Evolutionary conservation across 2,113 vertebrate species (phyloP).

Genomic region (Carollia perspicillata): DNA sequence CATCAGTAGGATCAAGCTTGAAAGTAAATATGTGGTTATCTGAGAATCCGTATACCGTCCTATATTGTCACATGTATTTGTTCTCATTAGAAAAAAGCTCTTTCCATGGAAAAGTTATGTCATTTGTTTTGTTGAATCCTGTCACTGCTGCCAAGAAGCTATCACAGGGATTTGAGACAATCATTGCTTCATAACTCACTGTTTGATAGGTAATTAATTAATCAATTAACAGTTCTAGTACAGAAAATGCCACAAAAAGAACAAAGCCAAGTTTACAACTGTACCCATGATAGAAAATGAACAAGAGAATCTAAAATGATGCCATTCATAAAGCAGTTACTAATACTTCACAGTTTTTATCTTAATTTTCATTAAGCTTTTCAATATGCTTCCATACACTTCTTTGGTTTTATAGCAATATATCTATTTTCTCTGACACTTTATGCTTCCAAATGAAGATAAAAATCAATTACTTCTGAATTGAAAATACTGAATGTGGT

Average conservation of each 20-base stretch:
- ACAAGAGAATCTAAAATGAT: neutral
- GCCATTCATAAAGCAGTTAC: neutral
- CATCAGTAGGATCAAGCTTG: neutral
- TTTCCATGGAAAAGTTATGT: neutral
- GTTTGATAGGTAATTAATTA: neutral
- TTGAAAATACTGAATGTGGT: neutral
- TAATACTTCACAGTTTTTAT: neutral
- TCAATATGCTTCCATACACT: neutral
- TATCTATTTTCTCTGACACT: constrained; percentile 14
- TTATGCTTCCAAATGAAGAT: constrained; percentile 14
- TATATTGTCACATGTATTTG: neutral
- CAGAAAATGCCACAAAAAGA: neutral
- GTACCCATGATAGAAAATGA: neutral
- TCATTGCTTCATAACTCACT: neutral
- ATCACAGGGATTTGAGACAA: neutral
- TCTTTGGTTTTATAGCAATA: neutral
- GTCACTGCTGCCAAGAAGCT: neutral
- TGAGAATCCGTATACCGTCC: neutral
- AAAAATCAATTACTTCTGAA: constrained; percentile 46
- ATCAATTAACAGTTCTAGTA: neutral
- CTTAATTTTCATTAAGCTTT: constrained; percentile 4
- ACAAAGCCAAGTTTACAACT: neutral
- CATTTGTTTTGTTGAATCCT: neutral
- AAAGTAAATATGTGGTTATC: neutral
- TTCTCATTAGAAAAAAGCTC: neutral